Evolutionary conservation across 2,888 invertebrate species (phyloP).

Genomic region (Cosmorhoe ocellata): DNA sequence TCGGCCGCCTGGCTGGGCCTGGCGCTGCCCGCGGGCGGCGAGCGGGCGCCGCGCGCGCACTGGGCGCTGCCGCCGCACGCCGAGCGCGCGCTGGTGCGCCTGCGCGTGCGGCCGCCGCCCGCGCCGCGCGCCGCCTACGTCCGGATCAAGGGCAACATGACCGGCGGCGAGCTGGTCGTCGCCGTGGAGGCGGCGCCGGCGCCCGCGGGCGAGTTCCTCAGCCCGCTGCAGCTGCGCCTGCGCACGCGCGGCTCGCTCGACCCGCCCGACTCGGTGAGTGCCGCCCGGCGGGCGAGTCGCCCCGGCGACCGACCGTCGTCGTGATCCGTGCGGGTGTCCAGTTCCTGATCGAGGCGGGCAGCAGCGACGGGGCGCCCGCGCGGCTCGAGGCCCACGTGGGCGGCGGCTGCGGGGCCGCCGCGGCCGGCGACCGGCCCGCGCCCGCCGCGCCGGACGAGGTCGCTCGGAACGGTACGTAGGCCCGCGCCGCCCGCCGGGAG

Average conservation of each 20-base stretch:
- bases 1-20: constrained; percentile 97
- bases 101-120: constrained; percentile 84
- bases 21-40: constrained; percentile 90
- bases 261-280: constrained; percentile 56
- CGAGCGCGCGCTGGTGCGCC: constrained; percentile 93
- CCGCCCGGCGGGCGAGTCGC: too few species aligned
- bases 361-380: constrained; percentile 40
- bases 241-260: constrained; percentile 57
- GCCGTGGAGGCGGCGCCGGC: constrained; percentile 63
- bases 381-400: constrained; percentile 45
- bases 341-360: constrained; percentile 56
- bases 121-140: constrained; percentile 14
- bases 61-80: constrained; percentile 96
- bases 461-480: constrained; percentile 36
- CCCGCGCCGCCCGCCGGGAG: constrained; percentile 30
- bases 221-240: constrained; percentile 63
- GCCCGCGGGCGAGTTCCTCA: constrained; percentile 58
- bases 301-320: too few species aligned
- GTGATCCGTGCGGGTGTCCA: constrained; percentile 24
- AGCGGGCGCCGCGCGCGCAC: constrained; percentile 88
- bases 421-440: constrained; percentile 44
- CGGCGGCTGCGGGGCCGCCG: constrained; percentile 46
- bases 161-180: constrained; percentile 66
- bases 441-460: constrained; percentile 35
- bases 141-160: constrained; percentile 56